phyloP scores from a whole-genome alignment of 2,797 vertebrate species.

The Acrossocheilus wenchowensis region DNA sequence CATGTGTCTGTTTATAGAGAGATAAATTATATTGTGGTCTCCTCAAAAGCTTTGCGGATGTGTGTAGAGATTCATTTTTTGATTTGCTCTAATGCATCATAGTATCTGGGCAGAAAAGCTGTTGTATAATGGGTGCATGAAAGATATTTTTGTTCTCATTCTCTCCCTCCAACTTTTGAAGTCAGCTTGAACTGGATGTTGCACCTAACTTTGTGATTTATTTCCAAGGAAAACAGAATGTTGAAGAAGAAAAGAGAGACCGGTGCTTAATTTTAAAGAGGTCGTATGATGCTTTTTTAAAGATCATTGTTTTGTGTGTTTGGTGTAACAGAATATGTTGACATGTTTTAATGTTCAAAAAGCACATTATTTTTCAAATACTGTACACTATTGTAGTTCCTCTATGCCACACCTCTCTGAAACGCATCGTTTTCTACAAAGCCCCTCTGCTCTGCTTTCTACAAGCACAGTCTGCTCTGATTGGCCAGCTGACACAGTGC shows the following conservation, averaged over 20 bases:
- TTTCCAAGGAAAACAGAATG: not conserved
- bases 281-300: no score
- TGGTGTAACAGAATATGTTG: no score
- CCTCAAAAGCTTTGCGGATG: not conserved
- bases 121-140: not conserved
- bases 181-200: not conserved
- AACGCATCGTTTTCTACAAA: no score
- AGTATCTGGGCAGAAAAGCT: slow-evolving; percentile 2
- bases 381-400: no score
- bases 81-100: not conserved
- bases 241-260: not conserved
- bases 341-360: no score
- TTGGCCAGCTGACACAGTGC: no score
- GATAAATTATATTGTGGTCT: not conserved
- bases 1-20: not conserved
- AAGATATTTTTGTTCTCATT: not conserved
- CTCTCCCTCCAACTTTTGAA: not conserved
- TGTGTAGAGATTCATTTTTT: not conserved
- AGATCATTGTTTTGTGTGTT: no score
- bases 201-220: not conserved
- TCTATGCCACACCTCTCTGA: no score
- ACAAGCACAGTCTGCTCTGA: no score
- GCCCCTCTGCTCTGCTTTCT: no score
- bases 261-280: not conserved
- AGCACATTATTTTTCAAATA: no score